Conservation (phyloP, 1,140 invertebrate species). For the Microplitis mediator region DNA sequence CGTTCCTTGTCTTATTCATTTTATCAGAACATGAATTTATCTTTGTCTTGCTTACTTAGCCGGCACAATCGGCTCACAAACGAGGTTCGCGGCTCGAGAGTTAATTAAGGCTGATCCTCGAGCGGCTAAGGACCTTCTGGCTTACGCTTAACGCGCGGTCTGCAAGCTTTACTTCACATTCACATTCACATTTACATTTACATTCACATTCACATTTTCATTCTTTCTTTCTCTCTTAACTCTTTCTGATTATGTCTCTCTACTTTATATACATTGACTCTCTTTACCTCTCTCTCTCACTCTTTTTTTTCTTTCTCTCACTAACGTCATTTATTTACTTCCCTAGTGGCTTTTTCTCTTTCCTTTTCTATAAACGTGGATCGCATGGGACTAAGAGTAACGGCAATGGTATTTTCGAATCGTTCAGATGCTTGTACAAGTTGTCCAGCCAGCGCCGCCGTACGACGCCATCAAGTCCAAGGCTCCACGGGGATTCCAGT, state of each 20-base stretch:
- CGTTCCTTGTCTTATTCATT: slow-evolving; percentile 30
- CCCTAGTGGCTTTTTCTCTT: background rate
- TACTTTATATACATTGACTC: slow-evolving; percentile 17
- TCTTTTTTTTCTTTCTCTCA: background rate
- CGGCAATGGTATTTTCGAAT: slow-evolving; percentile 35
- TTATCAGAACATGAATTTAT: slow-evolving; percentile 6
- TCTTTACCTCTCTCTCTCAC: background rate
- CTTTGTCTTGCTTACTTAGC: slow-evolving; percentile 13
- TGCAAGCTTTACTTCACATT: slow-evolving; percentile 32
- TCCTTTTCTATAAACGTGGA: background rate
- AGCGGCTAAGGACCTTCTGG: slow-evolving; percentile 53
- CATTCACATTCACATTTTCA: slow-evolving; percentile 20
- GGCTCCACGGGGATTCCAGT: slow-evolving; percentile 19
- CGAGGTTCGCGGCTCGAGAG: slow-evolving; percentile 54
- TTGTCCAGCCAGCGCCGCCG: background rate
- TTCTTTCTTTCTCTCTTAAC: background rate
- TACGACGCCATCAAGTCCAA: slow-evolving; percentile 17
- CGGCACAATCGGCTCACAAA: slow-evolving; percentile 46
- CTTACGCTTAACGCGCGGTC: slow-evolving; percentile 44
- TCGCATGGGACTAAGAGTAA: slow-evolving; percentile 17
- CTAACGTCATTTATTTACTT: background rate
- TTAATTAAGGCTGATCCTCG: slow-evolving; percentile 61
- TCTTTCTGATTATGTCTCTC: background rate
- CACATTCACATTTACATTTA: background rate
- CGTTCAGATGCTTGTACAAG: slow-evolving; percentile 28